A percentile compares a stretch with the other conserved stretches of the same genome.
These are phyloP conservation scores for Apamea crenata DNA, from an alignment of 2,888 invertebrate genomes.

Conservation along the genomic window DNA sequence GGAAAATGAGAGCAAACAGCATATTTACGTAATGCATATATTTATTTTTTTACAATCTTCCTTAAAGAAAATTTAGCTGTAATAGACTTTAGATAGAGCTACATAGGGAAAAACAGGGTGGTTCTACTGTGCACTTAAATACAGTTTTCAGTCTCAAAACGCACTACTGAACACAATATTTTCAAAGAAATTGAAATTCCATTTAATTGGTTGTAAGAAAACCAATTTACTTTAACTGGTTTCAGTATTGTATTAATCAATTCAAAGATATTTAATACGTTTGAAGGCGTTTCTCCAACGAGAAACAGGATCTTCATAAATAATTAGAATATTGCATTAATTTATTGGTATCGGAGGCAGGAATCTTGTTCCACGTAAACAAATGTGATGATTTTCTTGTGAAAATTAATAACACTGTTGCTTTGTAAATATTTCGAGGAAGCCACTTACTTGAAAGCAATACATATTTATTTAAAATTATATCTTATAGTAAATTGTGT, in stretches of 20 bases:
- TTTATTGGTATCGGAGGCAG: conserved; percentile 33
- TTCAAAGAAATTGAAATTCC: neutral
- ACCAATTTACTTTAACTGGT: conserved; percentile 27
- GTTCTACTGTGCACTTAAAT: too few species aligned
- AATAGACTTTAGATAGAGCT: neutral
- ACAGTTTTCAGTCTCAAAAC: neutral
- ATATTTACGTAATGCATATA: conserved; percentile 40
- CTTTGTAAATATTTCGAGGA: neutral
- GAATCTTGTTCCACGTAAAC: conserved; percentile 21
- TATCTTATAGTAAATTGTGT: neutral
- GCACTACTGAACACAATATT: neutral
- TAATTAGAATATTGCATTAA: conserved; percentile 51
- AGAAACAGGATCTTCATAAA: conserved; percentile 48
- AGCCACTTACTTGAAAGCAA: neutral
- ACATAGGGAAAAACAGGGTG: neutral
- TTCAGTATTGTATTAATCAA: conserved; percentile 22
- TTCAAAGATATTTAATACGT: conserved; percentile 42
- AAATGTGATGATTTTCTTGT: conserved; percentile 22
- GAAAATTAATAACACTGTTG: conserved; percentile 3
- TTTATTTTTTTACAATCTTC: conserved; percentile 23
- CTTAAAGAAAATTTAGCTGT: neutral
- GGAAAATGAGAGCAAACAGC: conserved; percentile 34
- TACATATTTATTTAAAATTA: neutral
- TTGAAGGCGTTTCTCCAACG: conserved; percentile 11
- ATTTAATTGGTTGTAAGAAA: neutral